phyloP scores from a whole-genome alignment of 2,113 vertebrate genomes.

The Cariama cristata region DNA sequence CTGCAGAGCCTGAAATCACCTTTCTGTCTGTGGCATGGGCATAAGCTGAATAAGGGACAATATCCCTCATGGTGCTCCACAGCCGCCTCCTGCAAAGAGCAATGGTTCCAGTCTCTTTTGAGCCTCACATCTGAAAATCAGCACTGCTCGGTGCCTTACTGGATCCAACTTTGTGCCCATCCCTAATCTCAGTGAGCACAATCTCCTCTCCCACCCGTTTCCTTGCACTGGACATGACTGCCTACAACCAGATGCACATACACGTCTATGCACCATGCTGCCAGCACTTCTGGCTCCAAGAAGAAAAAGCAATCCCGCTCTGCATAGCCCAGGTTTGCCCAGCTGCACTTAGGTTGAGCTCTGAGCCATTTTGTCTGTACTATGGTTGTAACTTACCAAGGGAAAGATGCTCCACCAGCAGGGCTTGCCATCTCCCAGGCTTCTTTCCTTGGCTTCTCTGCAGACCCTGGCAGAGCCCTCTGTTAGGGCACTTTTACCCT shows the following conservation, averaged over 20 bases:
- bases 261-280: rapidly evolving
- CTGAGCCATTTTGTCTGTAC: neutral
- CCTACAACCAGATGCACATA: neutral
- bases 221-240: neutral
- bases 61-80: neutral
- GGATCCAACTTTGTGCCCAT: neutral
- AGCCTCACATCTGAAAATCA: neutral
- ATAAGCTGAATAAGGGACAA: neutral
- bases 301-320: neutral
- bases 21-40: neutral
- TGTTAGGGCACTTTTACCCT: neutral
- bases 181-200: neutral
- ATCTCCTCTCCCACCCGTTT: neutral
- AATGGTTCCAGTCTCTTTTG: neutral
- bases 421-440: neutral
- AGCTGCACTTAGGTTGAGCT: neutral
- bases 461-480: neutral
- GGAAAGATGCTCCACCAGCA: neutral
- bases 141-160: neutral
- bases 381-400: neutral
- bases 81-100: neutral
- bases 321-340: neutral
- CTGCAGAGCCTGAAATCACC: neutral
- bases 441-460: neutral
- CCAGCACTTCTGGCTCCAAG: neutral